Percentiles rank a stretch among this genome's conserved stretches.
These are phyloP conservation scores for Acrossocheilus wenchowensis DNA, from an alignment of 2,797 vertebrate genomes.

Conservation along the genomic window DNA sequence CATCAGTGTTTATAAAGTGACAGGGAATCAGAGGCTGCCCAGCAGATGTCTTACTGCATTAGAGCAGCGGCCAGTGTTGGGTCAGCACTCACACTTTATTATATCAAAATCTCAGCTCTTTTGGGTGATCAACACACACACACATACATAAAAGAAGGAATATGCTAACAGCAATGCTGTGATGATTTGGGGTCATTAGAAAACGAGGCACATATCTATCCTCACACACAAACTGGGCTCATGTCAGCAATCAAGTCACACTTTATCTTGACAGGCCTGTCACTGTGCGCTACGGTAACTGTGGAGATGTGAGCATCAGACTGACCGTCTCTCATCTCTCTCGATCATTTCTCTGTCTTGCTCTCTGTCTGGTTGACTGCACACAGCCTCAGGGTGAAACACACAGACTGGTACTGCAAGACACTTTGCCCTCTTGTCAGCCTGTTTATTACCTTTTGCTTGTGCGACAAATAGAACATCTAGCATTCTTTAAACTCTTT, in stretches of 20 bases:
- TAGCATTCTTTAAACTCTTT: conserved; percentile 11
- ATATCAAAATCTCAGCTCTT: conserved; percentile 28
- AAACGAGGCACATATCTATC: background rate
- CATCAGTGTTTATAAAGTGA: conserved; percentile 60
- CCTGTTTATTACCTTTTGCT: background rate
- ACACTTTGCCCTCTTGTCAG: conserved; percentile 26
- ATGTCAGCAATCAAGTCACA: conserved; percentile 54
- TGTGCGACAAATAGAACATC: conserved; percentile 7
- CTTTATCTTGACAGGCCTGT: conserved; percentile 37
- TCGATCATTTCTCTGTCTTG: background rate
- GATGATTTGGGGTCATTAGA: background rate
- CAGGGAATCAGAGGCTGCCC: conserved; percentile 64
- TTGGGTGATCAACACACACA: conserved; percentile 11
- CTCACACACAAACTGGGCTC: conserved; percentile 16
- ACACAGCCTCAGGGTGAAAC: conserved; percentile 31
- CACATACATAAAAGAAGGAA: background rate
- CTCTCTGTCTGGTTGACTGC: conserved; percentile 11
- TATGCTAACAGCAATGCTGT: background rate
- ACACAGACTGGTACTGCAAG: conserved; percentile 34
- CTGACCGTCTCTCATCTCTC: conserved; percentile 17
- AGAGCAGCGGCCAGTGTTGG: conserved; percentile 24
- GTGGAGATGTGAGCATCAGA: conserved; percentile 32
- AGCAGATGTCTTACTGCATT: conserved; percentile 60
- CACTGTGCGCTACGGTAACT: conserved; percentile 20
- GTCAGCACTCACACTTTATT: conserved; percentile 40